These are phyloP conservation scores for Haliaeetus leucogaster DNA, from an alignment of 2,113 vertebrate genomes.

Conservation along the genomic window DNA sequence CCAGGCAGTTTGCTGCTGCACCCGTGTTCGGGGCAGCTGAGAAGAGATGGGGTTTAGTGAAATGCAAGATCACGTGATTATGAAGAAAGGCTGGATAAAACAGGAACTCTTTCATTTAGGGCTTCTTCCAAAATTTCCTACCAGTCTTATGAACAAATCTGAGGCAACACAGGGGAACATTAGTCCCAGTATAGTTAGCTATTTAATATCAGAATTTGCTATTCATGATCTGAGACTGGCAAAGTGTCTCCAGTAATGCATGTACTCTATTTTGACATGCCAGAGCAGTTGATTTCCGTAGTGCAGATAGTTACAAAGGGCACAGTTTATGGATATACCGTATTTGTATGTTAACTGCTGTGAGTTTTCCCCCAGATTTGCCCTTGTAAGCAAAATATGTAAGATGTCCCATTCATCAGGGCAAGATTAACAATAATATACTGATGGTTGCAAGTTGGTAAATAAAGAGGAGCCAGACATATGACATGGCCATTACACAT, in stretches of 20 bases:
- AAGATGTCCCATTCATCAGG: not conserved
- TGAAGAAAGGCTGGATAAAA: not conserved
- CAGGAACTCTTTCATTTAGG: not conserved
- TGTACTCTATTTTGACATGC: not conserved
- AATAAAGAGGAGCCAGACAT: not conserved
- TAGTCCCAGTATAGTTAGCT: not conserved
- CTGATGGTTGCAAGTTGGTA: not conserved
- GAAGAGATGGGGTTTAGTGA: not conserved
- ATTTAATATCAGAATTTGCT: not conserved
- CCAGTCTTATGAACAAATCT: not conserved
- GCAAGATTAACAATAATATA: not conserved
- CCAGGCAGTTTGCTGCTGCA: not conserved
- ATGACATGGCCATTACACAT: not conserved
- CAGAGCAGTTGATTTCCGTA: not conserved
- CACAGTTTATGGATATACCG: not conserved
- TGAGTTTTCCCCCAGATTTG: not conserved
- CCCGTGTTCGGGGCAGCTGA: not conserved
- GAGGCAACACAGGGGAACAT: not conserved
- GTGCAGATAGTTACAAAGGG: not conserved
- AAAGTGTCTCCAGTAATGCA: not conserved
- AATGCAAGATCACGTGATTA: not conserved
- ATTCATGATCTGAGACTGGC: not conserved
- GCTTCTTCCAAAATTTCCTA: not conserved
- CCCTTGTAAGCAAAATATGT: not conserved
- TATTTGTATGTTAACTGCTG: not conserved